Evolutionary conservation across 2,888 invertebrate species (phyloP).

Genomic region (Eueremaeus valkanovi): DNA sequence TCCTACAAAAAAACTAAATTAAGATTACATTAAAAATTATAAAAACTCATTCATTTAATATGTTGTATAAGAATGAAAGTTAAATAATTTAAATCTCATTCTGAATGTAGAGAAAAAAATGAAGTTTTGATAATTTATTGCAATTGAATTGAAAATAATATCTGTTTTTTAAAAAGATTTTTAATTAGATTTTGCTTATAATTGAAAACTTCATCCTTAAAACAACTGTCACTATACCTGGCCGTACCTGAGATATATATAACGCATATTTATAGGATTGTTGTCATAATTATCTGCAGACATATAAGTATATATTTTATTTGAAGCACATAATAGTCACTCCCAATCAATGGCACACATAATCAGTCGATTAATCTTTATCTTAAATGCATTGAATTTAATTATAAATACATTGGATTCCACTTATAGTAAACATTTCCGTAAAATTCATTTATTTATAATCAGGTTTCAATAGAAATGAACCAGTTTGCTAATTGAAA

Average conservation of each 20-base stretch:
- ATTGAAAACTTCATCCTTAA: not conserved
- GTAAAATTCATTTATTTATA: too few species aligned
- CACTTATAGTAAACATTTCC: too few species aligned
- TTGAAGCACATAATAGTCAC: not conserved
- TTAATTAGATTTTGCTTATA: not conserved
- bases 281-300: not conserved
- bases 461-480: too few species aligned
- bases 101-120: not conserved
- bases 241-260: too few species aligned
- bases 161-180: not conserved
- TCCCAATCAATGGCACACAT: slow-evolving; percentile 3
- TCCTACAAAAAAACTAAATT: not conserved
- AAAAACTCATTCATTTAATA: not conserved
- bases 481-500: too few species aligned
- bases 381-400: too few species aligned
- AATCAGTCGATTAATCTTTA: not conserved
- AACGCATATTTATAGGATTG: not conserved
- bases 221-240: too few species aligned
- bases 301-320: not conserved
- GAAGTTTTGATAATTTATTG: not conserved
- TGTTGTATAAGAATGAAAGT: not conserved
- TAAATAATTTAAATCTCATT: not conserved
- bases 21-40: not conserved
- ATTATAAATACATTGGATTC: too few species aligned
- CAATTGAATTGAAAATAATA: not conserved